Percentiles rank a stretch among this genome's conserved stretches.
Evolutionary conservation across 2,113 vertebrate genomes (phyloP).

Genomic region (Peucedramus taeniatus): DNA sequence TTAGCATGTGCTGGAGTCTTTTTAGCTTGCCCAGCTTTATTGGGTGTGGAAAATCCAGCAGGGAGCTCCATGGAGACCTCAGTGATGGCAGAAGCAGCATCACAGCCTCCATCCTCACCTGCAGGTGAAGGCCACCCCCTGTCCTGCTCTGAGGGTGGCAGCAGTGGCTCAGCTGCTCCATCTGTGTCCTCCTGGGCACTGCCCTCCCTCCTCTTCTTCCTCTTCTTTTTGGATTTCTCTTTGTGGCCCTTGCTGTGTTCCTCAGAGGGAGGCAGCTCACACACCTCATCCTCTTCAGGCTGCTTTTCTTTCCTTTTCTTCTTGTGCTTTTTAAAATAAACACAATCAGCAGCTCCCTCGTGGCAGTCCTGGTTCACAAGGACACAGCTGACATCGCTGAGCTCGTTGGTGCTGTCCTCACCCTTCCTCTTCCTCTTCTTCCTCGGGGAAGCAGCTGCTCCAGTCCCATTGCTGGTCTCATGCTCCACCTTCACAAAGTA

Average conservation of each 20-base stretch:
- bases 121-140: rapidly evolving
- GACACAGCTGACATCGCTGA: neutral
- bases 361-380: neutral
- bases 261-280: neutral
- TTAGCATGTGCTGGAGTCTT: neutral
- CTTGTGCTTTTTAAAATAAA: neutral
- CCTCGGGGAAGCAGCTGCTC: neutral
- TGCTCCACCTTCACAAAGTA: neutral
- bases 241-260: rapidly evolving
- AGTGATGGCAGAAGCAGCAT: rapidly evolving
- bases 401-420: rapidly evolving
- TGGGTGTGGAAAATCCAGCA: neutral
- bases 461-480: neutral
- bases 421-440: neutral
- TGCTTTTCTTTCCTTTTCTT: neutral
- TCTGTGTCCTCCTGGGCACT: neutral
- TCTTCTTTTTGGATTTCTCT: neutral
- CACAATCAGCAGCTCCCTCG: rapidly evolving
- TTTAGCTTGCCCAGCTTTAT: rapidly evolving
- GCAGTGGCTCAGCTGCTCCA: rapidly evolving
- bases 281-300: rapidly evolving
- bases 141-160: neutral
- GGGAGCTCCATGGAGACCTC: neutral
- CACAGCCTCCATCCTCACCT: neutral
- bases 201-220: neutral